These are phyloP conservation scores for Agrypnus murinus DNA, from an alignment of 2,888 invertebrate genomes.

Conservation along the genomic window DNA sequence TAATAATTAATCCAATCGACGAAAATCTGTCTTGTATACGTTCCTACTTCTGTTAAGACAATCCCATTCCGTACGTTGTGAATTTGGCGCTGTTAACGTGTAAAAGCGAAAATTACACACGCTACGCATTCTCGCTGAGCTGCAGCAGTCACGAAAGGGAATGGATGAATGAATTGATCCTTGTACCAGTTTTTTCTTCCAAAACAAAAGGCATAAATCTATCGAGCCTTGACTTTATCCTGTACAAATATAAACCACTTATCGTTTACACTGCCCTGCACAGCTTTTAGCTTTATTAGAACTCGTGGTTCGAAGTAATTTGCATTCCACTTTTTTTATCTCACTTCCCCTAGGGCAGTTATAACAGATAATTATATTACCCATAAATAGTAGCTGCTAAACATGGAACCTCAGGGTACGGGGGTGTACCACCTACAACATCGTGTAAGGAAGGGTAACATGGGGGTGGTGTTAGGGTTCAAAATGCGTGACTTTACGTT, in stretches of 20 bases:
- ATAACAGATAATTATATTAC: constrained; percentile 34
- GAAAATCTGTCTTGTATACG: neutral
- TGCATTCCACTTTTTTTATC: constrained; percentile 25
- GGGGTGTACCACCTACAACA: constrained; percentile 26
- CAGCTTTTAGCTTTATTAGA: constrained; percentile 21
- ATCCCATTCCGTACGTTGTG: constrained; percentile 5
- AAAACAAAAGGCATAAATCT: constrained; percentile 14
- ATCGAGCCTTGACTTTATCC: constrained; percentile 22
- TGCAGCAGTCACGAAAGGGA: constrained; percentile 25
- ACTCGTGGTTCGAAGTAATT: neutral
- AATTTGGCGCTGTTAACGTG: constrained; percentile 6
- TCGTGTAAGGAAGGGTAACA: constrained; percentile 26
- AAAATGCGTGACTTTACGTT: constrained; percentile 58
- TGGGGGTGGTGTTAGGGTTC: constrained; percentile 19
- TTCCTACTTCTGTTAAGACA: constrained; percentile 5
- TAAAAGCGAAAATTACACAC: constrained; percentile 20
- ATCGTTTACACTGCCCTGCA: constrained; percentile 4
- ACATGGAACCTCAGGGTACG: constrained; percentile 20
- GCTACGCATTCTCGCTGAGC: constrained; percentile 27
- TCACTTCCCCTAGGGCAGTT: constrained; percentile 3
- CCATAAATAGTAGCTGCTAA: constrained; percentile 30
- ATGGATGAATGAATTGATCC: constrained; percentile 37
- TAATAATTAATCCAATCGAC: no score
- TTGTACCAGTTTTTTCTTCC: constrained; percentile 15
- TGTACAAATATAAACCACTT: constrained; percentile 3